Percentiles rank a stretch among this genome's conserved stretches.
These are phyloP conservation scores for Chrysolina oricalcia DNA, from an alignment of 2,888 invertebrate genomes.

Conservation along the genomic window DNA sequence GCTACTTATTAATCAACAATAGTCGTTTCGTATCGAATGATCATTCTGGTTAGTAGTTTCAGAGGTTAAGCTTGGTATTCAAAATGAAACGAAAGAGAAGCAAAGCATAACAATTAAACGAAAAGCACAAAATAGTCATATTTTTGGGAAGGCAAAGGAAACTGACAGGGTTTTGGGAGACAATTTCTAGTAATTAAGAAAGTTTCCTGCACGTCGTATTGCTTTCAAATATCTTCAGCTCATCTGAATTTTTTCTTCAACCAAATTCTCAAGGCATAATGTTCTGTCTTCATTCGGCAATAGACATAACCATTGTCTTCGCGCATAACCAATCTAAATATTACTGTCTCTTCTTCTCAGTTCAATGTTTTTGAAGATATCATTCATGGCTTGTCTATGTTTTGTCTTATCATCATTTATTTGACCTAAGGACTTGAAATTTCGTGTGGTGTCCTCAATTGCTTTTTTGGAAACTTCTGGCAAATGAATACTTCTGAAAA, in stretches of 20 bases:
- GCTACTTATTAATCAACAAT: background rate
- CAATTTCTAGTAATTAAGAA: background rate
- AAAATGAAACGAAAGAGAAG: background rate
- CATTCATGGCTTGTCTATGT: constrained; percentile 57
- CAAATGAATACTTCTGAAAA: constrained; percentile 61
- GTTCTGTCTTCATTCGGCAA: background rate
- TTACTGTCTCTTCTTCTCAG: constrained; percentile 45
- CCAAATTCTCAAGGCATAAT: background rate
- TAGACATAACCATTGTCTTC: background rate
- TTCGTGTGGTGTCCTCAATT: constrained; percentile 9
- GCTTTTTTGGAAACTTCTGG: constrained; percentile 50
- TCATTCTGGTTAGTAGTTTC: background rate
- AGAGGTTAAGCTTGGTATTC: background rate
- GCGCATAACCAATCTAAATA: background rate
- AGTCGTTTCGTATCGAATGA: background rate
- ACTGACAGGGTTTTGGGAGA: background rate
- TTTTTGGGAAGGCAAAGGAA: background rate
- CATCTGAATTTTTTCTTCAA: background rate
- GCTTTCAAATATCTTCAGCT: background rate
- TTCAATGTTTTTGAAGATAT: constrained; percentile 50
- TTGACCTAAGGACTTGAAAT: constrained; percentile 51
- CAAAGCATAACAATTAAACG: constrained; percentile 15
- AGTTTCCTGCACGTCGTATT: background rate
- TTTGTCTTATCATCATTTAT: constrained; percentile 51
- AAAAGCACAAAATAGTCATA: constrained; percentile 7